phyloP scores from a whole-genome alignment of 2,888 invertebrate genomes.

The Lumbricus terrestris region DNA sequence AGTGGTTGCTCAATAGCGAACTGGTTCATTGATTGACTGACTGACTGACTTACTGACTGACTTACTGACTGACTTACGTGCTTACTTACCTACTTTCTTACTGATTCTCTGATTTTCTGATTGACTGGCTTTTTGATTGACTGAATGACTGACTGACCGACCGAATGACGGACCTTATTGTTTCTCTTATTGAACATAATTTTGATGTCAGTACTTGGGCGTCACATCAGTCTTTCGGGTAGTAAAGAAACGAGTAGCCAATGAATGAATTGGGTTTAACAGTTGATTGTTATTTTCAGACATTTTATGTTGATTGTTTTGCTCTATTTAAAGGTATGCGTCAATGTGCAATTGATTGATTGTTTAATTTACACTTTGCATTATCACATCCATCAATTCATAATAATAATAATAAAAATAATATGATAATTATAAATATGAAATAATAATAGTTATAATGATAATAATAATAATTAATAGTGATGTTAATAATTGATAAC shows the following conservation, averaged over 20 bases:
- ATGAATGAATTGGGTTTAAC: not conserved
- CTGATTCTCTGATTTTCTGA: too few relatives aligned
- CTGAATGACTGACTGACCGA: too few relatives aligned
- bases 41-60: not conserved
- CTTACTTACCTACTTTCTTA: too few relatives aligned
- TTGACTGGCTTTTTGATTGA: too few relatives aligned
- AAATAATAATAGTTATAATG: not conserved
- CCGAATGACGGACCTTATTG: too few relatives aligned
- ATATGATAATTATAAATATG: not conserved
- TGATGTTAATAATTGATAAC: too few relatives aligned
- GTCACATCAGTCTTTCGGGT: too few relatives aligned
- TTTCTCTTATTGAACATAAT: too few relatives aligned
- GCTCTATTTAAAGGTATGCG: not conserved
- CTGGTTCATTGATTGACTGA: not conserved
- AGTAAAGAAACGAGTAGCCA: not conserved
- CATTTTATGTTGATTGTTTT: not conserved
- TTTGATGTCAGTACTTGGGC: too few relatives aligned
- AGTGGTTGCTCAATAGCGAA: not conserved
- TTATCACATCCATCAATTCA: not conserved
- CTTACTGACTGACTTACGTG: too few relatives aligned
- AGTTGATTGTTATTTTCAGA: not conserved
- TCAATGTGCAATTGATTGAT: not conserved
- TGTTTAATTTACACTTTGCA: not conserved
- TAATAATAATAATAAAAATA: not conserved
- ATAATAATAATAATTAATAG: not conserved